phyloP scores from a whole-genome alignment of 2,888 invertebrate genomes.

The Drosophila fungiperda region DNA sequence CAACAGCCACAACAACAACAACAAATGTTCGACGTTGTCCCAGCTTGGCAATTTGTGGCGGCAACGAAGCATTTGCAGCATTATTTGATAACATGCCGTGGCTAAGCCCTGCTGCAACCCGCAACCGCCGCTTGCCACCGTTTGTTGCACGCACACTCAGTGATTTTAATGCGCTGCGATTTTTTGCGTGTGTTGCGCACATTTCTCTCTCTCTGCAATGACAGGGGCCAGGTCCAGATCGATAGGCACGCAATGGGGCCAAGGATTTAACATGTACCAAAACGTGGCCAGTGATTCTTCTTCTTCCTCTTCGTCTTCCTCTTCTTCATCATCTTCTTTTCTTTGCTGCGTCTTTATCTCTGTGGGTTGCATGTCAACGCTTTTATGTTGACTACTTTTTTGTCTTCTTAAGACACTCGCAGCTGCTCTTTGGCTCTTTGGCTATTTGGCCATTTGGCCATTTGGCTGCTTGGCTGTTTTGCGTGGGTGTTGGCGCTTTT shows the following conservation, averaged over 20 bases:
- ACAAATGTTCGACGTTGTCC: neutral
- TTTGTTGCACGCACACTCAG: slow-evolving; percentile 69
- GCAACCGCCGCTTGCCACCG: neutral
- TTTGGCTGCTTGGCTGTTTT: slow-evolving; percentile 2
- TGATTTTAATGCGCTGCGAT: slow-evolving; percentile 76
- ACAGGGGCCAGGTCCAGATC: slow-evolving; percentile 21
- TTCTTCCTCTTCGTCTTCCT: neutral
- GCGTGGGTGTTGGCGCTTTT: slow-evolving; percentile 54
- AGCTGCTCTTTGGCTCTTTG: slow-evolving; percentile 16
- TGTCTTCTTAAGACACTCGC: slow-evolving; percentile 36
- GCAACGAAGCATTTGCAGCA: slow-evolving; percentile 52
- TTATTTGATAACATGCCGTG: slow-evolving; percentile 72
- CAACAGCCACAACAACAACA: neutral
- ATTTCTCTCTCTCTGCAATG: slow-evolving; percentile 59
- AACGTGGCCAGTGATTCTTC: slow-evolving; percentile 4
- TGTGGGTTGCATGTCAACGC: slow-evolving; percentile 65
- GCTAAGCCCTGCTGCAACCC: slow-evolving; percentile 8
- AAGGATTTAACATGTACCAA: slow-evolving; percentile 22
- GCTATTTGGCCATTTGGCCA: slow-evolving; percentile 1
- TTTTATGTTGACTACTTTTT: slow-evolving; percentile 76
- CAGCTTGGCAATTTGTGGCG: slow-evolving; percentile 56
- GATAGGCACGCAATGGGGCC: slow-evolving; percentile 57
- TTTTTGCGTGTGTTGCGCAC: slow-evolving; percentile 73
- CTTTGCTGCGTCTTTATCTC: too few species aligned
- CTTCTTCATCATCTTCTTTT: too few species aligned